Evolutionary conservation across 2,113 vertebrate genomes (phyloP).

Genomic region (Aphelocoma coerulescens): DNA sequence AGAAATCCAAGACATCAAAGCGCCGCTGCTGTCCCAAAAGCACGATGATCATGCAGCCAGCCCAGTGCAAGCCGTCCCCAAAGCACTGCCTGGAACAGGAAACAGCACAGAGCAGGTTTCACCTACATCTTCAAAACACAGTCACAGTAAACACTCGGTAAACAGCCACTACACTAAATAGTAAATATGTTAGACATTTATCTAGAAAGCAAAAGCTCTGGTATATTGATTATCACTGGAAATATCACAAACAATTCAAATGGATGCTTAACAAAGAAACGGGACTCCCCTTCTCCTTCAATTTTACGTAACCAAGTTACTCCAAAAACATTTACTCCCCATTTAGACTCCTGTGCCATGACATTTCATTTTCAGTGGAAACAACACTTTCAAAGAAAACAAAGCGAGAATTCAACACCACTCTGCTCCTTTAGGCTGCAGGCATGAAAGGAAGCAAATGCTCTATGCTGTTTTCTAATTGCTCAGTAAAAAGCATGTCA

Average conservation of each 20-base stretch:
- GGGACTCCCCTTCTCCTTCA: not conserved
- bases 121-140: not conserved
- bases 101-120: not conserved
- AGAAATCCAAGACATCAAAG: constrained; percentile 87
- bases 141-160: accelerated
- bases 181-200: not conserved
- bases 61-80: constrained; percentile 88
- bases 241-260: not conserved
- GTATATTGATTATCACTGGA: not conserved
- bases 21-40: constrained; percentile 86
- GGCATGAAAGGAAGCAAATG: not conserved
- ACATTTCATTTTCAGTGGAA: not conserved
- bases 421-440: not conserved
- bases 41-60: constrained; percentile 87
- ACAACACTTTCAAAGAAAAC: not conserved
- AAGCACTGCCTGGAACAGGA: constrained; percentile 80
- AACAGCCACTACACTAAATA: not conserved
- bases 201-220: not conserved
- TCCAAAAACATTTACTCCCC: not conserved
- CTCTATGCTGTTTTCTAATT: not conserved
- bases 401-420: not conserved
- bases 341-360: not conserved
- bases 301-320: not conserved
- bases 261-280: not conserved
- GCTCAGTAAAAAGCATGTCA: not conserved